A percentile compares a stretch with the other conserved stretches of the same genome.
Conservation (phyloP, 2,888 invertebrate genomes). For the Drosophila testacea region DNA sequence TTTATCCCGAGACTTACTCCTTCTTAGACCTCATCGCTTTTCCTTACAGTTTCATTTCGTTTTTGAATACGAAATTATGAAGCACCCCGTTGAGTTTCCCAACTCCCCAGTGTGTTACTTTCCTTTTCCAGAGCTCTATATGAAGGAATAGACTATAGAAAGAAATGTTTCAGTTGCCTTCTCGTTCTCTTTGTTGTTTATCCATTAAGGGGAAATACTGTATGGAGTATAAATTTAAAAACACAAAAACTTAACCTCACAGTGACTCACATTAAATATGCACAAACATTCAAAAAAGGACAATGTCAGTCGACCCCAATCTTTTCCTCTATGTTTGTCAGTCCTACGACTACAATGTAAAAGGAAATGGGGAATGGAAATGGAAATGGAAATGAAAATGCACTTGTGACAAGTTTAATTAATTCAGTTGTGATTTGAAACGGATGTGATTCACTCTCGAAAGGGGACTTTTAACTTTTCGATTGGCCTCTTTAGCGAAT, state of each 20-base stretch:
- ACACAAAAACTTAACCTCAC: conserved; percentile 64
- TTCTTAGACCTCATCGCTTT: conserved; percentile 23
- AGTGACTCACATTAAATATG: conserved; percentile 64
- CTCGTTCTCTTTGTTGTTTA: conserved; percentile 8
- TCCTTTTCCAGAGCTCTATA: conserved; percentile 37
- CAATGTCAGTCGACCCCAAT: conserved; percentile 37
- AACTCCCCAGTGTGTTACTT: conserved; percentile 43
- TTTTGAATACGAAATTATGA: conserved; percentile 65
- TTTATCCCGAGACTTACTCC: conserved; percentile 38
- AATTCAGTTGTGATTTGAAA: conserved; percentile 63
- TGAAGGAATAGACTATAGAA: not conserved
- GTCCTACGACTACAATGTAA: conserved; percentile 25
- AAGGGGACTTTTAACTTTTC: conserved; percentile 23
- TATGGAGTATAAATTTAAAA: conserved; percentile 23
- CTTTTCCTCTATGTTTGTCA: conserved; percentile 9
- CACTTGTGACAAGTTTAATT: conserved; percentile 62
- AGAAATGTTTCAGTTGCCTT: conserved; percentile 12
- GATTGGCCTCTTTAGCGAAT: conserved; percentile 42
- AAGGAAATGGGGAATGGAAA: not conserved
- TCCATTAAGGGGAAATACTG: conserved; percentile 23
- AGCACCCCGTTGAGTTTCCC: conserved; percentile 52
- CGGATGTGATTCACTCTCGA: conserved; percentile 23
- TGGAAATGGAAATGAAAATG: conserved; percentile 25
- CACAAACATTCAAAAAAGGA: conserved; percentile 58
- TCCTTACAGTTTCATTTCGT: conserved; percentile 52